Conservation (phyloP, 2,797 vertebrate species). For the Xenopus petersii region DNA sequence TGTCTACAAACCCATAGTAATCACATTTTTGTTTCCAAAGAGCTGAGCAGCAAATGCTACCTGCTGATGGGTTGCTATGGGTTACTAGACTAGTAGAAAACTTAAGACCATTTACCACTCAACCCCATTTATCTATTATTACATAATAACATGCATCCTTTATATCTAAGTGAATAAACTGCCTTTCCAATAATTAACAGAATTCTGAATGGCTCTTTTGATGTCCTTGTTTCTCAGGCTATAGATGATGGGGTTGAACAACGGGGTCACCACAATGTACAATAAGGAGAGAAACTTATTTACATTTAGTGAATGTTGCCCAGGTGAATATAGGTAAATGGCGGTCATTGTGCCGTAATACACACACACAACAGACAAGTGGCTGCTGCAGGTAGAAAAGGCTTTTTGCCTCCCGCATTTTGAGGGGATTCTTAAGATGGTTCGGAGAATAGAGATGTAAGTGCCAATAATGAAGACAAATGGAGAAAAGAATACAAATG, state of each 20-base stretch:
- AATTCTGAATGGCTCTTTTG: background rate
- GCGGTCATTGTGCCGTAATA: conserved; percentile 33
- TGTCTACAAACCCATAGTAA: too few relatives aligned
- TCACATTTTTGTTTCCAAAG: too few relatives aligned
- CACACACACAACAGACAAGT: conserved; percentile 34
- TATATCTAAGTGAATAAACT: too few relatives aligned
- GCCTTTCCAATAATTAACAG: background rate
- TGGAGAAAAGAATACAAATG: conserved; percentile 54
- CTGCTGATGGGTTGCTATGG: too few relatives aligned
- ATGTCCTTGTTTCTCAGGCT: conserved; percentile 16
- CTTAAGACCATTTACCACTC: too few relatives aligned
- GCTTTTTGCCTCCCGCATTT: conserved; percentile 29
- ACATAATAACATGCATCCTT: too few relatives aligned
- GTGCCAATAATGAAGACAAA: conserved; percentile 56
- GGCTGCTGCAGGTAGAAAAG: conserved; percentile 50
- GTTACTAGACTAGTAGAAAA: too few relatives aligned
- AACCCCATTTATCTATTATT: too few relatives aligned
- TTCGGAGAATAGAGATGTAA: conserved; percentile 53
- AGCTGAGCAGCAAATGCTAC: too few relatives aligned
- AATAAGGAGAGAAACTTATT: conserved; percentile 2
- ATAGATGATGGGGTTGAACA: conserved; percentile 19
- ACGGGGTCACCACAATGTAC: conserved; percentile 17
- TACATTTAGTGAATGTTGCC: background rate
- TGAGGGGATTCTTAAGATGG: conserved; percentile 54
- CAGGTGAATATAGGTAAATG: background rate